phyloP scores from a whole-genome alignment of 1,140 invertebrate species.

The Bombus terrestris region DNA sequence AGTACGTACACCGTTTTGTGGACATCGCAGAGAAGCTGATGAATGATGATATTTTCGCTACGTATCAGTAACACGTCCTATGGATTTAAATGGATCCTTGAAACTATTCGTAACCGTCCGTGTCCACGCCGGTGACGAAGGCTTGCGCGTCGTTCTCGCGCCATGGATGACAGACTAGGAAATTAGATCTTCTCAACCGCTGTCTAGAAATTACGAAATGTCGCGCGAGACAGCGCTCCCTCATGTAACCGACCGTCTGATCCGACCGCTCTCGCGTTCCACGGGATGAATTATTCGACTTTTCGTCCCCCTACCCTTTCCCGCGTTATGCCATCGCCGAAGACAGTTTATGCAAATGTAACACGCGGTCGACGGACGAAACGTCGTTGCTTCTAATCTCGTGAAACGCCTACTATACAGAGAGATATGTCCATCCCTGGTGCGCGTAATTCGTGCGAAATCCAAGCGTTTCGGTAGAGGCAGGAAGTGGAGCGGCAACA shows the following conservation, averaged over 20 bases:
- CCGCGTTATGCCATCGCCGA: background rate
- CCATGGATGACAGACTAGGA: slow-evolving; percentile 70
- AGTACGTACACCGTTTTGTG: too few relatives aligned
- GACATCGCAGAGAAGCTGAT: background rate
- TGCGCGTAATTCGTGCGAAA: slow-evolving; percentile 32
- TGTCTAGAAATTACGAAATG: slow-evolving; percentile 73
- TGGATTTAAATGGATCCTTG: slow-evolving; percentile 64
- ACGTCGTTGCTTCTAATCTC: slow-evolving; percentile 34
- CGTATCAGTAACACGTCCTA: slow-evolving; percentile 57
- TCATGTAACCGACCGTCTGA: slow-evolving; percentile 26
- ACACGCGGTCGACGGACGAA: slow-evolving; percentile 24
- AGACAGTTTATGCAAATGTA: slow-evolving; percentile 47
- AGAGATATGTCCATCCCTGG: background rate
- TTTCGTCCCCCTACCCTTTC: background rate
- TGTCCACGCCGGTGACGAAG: slow-evolving; percentile 52
- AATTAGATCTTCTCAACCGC: slow-evolving; percentile 71
- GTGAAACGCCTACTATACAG: background rate
- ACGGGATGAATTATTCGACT: slow-evolving; percentile 51
- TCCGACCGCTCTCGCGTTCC: slow-evolving; percentile 10
- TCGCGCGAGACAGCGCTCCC: slow-evolving; percentile 58
- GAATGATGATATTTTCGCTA: slow-evolving; percentile 59
- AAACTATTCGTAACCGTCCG: slow-evolving; percentile 69
- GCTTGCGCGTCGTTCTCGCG: slow-evolving; percentile 43
- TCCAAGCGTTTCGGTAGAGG: background rate
- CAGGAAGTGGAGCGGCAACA: too few relatives aligned